These are phyloP conservation scores for Meganola albula DNA, from an alignment of 2,888 invertebrate genomes.

Conservation along the genomic window DNA sequence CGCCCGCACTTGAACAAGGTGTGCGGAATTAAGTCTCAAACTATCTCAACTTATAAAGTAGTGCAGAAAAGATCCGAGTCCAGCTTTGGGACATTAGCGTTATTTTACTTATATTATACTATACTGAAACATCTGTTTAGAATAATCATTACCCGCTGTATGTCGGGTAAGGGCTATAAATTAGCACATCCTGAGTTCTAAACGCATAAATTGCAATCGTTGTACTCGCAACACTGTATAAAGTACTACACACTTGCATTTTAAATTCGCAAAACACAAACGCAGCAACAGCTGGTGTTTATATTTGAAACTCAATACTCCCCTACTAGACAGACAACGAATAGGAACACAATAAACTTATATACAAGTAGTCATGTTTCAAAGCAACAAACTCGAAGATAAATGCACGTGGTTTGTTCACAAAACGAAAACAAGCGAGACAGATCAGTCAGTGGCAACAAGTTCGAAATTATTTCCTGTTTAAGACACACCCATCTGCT, in stretches of 20 bases:
- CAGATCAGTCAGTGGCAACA: conserved; percentile 57
- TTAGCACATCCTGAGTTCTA: conserved; percentile 9
- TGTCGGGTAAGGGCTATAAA: conserved; percentile 8
- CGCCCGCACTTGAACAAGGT: too few relatives aligned
- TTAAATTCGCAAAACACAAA: conserved; percentile 31
- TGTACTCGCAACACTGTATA: conserved; percentile 19
- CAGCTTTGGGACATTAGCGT: too few relatives aligned
- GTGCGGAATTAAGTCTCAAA: too few relatives aligned
- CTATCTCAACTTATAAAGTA: too few relatives aligned
- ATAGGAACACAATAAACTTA: conserved; percentile 43
- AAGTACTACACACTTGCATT: conserved; percentile 11
- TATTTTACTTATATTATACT: too few relatives aligned
- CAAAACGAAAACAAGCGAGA: conserved; percentile 35
- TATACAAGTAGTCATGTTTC: conserved; percentile 46
- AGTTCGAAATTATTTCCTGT: conserved; percentile 68
- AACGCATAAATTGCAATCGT: conserved; percentile 22
- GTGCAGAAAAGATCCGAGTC: too few relatives aligned
- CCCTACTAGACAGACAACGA: conserved; percentile 24
- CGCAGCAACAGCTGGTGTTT: conserved; percentile 32
- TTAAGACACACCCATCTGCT: conserved; percentile 63
- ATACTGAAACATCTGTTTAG: neutral
- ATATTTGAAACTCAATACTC: conserved; percentile 38
- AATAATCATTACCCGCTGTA: neutral
- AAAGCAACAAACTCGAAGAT: conserved; percentile 39
- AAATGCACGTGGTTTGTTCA: conserved; percentile 42